Conservation (phyloP, 2,888 invertebrate species). For the Heliconius hortense region DNA sequence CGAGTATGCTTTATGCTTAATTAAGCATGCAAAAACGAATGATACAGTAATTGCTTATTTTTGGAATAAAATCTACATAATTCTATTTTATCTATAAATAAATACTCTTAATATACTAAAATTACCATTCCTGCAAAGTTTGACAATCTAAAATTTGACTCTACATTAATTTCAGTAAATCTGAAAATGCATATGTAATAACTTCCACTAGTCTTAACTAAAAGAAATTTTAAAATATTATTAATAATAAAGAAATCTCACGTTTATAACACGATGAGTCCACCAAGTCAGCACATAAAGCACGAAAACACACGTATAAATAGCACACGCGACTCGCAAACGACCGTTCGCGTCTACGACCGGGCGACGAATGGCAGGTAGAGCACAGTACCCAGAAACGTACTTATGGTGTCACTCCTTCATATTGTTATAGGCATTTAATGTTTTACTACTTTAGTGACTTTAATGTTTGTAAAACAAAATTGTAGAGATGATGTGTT, state of each 20-base stretch:
- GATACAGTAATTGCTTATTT: neutral
- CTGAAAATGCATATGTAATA: neutral
- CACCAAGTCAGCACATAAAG: constrained; percentile 50
- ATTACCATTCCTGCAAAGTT: constrained; percentile 1
- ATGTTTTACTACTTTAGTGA: constrained; percentile 1
- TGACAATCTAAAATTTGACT: constrained; percentile 5
- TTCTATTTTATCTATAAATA: too few species aligned
- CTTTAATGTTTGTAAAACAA: neutral
- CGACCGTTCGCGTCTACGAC: constrained; percentile 56
- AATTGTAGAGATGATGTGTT: neutral
- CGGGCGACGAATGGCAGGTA: constrained; percentile 64
- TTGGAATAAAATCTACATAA: too few species aligned
- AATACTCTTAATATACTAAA: neutral
- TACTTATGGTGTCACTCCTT: constrained; percentile 19
- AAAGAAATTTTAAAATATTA: neutral
- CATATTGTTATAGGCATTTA: constrained; percentile 21
- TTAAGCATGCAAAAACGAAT: neutral
- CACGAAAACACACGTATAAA: constrained; percentile 59
- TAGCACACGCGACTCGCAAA: constrained; percentile 57
- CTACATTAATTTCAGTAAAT: neutral
- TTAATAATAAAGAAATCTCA: constrained; percentile 50
- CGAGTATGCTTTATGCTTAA: too few species aligned
- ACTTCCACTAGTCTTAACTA: neutral
- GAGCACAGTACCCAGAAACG: constrained; percentile 44
- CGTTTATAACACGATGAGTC: constrained; percentile 53